Base-by-base conservation (phyloP, 1,140 invertebrate genomes). In the Leptonema lineaticorne region DNA sequence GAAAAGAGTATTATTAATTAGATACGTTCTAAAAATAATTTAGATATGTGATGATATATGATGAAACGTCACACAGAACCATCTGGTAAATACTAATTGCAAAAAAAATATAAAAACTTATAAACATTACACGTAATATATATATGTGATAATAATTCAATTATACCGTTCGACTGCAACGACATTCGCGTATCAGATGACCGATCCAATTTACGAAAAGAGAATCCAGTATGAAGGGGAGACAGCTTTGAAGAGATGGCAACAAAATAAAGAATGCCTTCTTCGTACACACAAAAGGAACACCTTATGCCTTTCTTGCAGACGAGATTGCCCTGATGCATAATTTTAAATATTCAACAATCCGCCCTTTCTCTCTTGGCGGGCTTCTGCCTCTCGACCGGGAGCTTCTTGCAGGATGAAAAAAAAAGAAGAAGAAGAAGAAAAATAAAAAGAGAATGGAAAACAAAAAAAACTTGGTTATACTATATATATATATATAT, bases 331-430 rank as follows among this genome's bases (percentile, higher is more conserved):
- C 50, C n/a, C 64, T 37, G 69, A 70, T 70, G 69, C 69, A 70
- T 67, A 67, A 67, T 70, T 70, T 70, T 70, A 67, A 70, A 70
- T 70, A 70, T 70, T 70, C 69, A 70, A 67, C 69, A 58, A 66
- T 66, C 64, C 64, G 30, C 48, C 27, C 26, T 60, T 24, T 29
- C 48, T 60, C 30, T 11, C 26, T 22, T 14, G 11, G 11, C 50
- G 22, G 50, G 50, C 4, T 26, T 53, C 50, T 11, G 20, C 24
- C 14, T 53, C 50, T 11, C 50, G 46, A 48, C 50, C n/a, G n/a
- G n/a, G n/a, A n/a, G n/a, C n/a, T n/a, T n/a, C n/a, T n/a, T n/a
- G n/a, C n/a, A n/a, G n/a, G n/a, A n/a, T n/a, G n/a, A n/a, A n/a
- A n/a, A n/a, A 26, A 5, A 26, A 24, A 7, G 24, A n/a, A 26